A percentile compares a stretch with the other conserved stretches of the same genome.
Evolutionary conservation across 2,888 invertebrate species (phyloP).

Genomic region (Temnothorax ravouxi): DNA sequence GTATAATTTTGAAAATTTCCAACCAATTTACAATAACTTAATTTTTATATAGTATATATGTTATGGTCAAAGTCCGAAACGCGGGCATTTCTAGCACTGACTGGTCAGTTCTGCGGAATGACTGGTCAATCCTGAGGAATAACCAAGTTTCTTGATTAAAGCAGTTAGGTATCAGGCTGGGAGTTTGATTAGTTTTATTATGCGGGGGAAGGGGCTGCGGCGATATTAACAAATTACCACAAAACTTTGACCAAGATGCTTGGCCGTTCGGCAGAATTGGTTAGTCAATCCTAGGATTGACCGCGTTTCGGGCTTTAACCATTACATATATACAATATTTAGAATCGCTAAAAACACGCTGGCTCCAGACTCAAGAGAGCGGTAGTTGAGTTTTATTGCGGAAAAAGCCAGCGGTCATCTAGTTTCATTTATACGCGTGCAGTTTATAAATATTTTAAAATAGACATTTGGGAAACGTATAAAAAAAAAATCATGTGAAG

Average conservation of each 20-base stretch:
- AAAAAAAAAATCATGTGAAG: neutral
- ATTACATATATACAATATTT: neutral
- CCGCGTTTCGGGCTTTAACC: no score
- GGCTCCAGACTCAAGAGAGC: neutral
- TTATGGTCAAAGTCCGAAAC: neutral
- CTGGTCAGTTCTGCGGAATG: no score
- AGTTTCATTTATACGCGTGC: neutral
- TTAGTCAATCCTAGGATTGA: no score
- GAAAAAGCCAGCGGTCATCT: neutral
- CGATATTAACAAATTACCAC: no score
- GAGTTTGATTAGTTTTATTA: no score
- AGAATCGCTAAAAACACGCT: neutral
- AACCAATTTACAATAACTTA: neutral
- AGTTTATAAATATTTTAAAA: constrained; percentile 5
- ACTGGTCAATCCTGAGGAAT: no score
- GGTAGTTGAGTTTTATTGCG: constrained; percentile 9
- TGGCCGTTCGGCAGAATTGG: no score
- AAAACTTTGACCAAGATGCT: no score
- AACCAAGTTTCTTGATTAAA: no score
- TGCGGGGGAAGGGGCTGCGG: no score
- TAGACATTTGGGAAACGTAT: neutral
- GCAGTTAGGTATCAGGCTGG: no score
- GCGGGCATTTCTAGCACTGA: no score
- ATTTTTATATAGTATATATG: neutral
- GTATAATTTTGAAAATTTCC: neutral